These are phyloP conservation scores for Otus sunia DNA, from an alignment of 2,113 vertebrate genomes.

Conservation along the genomic window DNA sequence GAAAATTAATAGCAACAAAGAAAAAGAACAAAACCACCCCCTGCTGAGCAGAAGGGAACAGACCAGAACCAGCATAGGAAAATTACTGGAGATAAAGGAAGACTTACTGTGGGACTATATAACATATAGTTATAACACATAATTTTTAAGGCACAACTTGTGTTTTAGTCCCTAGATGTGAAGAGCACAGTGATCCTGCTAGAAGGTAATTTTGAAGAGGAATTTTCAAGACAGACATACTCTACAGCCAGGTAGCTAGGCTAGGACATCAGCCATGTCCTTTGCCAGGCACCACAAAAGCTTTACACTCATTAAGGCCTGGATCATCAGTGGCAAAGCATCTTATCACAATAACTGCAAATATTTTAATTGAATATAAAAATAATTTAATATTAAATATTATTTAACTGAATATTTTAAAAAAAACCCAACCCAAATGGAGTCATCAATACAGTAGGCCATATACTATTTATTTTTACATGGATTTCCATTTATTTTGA, in stretches of 20 bases:
- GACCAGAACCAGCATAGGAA: neutral
- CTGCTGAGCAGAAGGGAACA: neutral
- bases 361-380: neutral
- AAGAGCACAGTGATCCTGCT: neutral
- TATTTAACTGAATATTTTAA: neutral
- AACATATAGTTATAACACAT: neutral
- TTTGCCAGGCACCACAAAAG: neutral
- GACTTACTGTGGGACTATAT: neutral
- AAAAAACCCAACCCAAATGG: neutral
- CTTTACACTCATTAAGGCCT: neutral
- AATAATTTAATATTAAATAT: neutral
- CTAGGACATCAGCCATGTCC: neutral
- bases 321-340: neutral
- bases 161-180: neutral
- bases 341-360: neutral
- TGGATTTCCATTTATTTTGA: neutral
- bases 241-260: neutral
- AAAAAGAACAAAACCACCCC: neutral
- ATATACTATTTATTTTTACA: neutral
- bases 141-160: neutral
- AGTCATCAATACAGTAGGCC: neutral
- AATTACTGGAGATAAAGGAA: neutral
- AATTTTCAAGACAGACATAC: neutral
- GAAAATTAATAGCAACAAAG: constrained; percentile 18
- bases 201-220: neutral